Conservation (phyloP, 2,113 vertebrate species). For the Cercopithecus mona region DNA sequence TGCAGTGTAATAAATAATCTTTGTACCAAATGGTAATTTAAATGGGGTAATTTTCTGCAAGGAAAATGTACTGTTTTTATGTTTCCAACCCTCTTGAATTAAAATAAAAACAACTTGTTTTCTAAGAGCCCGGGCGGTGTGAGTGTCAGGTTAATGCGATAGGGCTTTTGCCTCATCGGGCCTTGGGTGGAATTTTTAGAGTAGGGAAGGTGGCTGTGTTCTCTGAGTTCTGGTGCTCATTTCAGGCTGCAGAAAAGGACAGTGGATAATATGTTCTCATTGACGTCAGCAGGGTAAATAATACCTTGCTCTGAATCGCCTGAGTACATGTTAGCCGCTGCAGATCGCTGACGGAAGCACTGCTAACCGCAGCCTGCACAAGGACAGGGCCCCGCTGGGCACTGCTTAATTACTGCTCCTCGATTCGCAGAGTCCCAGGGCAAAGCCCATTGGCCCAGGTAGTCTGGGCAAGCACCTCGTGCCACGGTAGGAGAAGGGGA, state of each 20-base stretch:
- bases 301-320: slow-evolving; percentile 59
- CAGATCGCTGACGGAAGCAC: slow-evolving; percentile 10
- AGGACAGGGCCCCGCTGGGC: background rate
- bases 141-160: background rate
- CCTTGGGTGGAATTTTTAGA: background rate
- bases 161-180: background rate
- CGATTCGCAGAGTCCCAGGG: background rate
- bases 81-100: slow-evolving; percentile 70
- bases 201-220: background rate
- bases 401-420: background rate
- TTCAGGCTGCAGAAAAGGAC: slow-evolving; percentile 67
- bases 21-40: slow-evolving; percentile 64
- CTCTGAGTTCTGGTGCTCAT: slow-evolving; percentile 50
- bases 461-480: background rate
- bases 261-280: slow-evolving; percentile 66
- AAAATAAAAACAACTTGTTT: slow-evolving; percentile 76
- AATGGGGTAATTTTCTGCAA: slow-evolving; percentile 72
- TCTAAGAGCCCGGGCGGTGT: slow-evolving; percentile 60
- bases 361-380: background rate
- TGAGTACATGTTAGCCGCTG: background rate
- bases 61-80: slow-evolving; percentile 74
- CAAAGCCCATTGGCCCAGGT: background rate
- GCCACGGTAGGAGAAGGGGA: background rate
- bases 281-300: slow-evolving; percentile 81
- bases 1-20: slow-evolving; percentile 68